These are phyloP conservation scores for Phainopepla nitens DNA, from an alignment of 2,113 vertebrate species.

Conservation along the genomic window DNA sequence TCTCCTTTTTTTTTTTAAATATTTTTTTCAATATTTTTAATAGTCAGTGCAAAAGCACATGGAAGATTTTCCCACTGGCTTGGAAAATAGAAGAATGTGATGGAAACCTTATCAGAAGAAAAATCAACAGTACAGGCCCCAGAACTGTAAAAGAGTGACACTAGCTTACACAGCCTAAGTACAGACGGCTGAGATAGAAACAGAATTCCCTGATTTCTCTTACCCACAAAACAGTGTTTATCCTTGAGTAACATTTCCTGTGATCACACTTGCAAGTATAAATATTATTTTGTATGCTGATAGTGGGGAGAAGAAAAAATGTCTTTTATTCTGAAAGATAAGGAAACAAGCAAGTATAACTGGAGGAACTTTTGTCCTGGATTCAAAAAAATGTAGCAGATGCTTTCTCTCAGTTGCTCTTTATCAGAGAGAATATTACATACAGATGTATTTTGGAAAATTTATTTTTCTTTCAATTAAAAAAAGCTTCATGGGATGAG, in stretches of 20 bases:
- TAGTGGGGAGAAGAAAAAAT: background rate
- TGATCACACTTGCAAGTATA: conserved; percentile 14
- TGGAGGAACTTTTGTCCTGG: background rate
- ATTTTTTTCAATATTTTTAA: background rate
- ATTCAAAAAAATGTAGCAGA: conserved; percentile 25
- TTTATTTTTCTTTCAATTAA: conserved; percentile 45
- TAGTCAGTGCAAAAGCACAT: background rate
- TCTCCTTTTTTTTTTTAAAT: background rate
- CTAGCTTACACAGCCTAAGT: background rate
- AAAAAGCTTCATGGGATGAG: background rate
- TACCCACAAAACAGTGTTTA: background rate
- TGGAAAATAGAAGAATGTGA: background rate
- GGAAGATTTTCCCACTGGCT: background rate
- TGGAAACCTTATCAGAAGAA: background rate
- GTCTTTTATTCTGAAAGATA: conserved; percentile 13
- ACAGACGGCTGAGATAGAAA: background rate
- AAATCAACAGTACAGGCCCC: background rate
- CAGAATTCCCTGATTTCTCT: background rate
- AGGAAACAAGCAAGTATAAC: conserved; percentile 26
- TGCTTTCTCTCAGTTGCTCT: conserved; percentile 47
- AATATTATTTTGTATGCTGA: conserved; percentile 35
- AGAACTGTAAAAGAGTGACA: background rate
- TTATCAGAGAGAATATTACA: conserved; percentile 35
- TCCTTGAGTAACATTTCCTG: conserved; percentile 10
- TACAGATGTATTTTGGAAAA: conserved; percentile 33